These are phyloP conservation scores for Sminthopsis crassicaudata DNA, from an alignment of 2,113 vertebrate genomes.

Conservation along the genomic window DNA sequence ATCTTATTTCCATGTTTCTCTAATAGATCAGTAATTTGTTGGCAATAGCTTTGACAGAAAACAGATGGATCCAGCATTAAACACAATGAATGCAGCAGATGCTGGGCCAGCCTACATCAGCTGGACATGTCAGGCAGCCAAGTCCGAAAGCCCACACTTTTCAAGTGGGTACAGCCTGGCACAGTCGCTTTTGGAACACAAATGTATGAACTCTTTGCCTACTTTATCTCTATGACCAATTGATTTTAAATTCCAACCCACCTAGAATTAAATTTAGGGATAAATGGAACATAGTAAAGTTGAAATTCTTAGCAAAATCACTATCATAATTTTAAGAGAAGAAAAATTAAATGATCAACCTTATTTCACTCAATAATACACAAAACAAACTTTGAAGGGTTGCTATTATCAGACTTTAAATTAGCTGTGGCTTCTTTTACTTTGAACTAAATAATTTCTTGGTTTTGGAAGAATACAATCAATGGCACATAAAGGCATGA, in stretches of 20 bases:
- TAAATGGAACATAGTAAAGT: neutral
- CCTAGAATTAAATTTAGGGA: conserved; percentile 66
- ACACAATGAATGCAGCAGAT: conserved; percentile 94
- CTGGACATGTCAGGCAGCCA: conserved; percentile 87
- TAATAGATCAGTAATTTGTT: conserved; percentile 94
- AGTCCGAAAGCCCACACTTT: conserved; percentile 84
- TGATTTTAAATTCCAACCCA: conserved; percentile 75
- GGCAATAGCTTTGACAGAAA: conserved; percentile 87
- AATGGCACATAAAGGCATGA: neutral
- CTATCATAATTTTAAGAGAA: conserved; percentile 1
- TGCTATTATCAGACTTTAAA: neutral
- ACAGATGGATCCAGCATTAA: conserved; percentile 93
- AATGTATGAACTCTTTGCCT: conserved; percentile 16
- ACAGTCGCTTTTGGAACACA: conserved; percentile 71
- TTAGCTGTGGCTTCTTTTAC: neutral
- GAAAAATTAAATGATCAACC: neutral
- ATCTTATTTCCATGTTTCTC: conserved; percentile 88
- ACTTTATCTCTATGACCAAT: conserved; percentile 66
- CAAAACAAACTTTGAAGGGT: neutral
- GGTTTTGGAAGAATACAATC: neutral
- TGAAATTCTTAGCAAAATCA: conserved; percentile 10
- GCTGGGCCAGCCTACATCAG: conserved; percentile 89
- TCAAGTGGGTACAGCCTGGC: conserved; percentile 86
- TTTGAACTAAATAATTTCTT: neutral
- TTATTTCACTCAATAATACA: neutral